Conservation (phyloP, 2,888 invertebrate genomes). For the Polylopha cassiicola region DNA sequence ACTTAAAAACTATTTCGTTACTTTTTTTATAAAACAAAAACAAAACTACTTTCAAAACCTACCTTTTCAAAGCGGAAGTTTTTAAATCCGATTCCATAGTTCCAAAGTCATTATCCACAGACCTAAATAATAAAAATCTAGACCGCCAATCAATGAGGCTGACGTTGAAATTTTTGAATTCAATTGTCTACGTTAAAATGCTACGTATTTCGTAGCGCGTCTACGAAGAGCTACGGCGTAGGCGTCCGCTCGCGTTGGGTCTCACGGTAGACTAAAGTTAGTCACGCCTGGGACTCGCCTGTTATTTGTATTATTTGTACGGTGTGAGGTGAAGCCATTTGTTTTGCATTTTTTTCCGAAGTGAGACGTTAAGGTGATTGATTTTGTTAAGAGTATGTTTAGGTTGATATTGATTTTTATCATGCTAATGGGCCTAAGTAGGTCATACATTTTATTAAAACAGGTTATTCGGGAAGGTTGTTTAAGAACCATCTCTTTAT, state of each 20-base stretch:
- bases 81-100: conserved; percentile 3
- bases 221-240: conserved; percentile 36
- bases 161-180: conserved; percentile 32
- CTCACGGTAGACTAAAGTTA: conserved; percentile 42
- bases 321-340: conserved; percentile 14
- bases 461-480: no score
- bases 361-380: conserved; percentile 17
- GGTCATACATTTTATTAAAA: no score
- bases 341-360: conserved; percentile 19
- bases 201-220: conserved; percentile 30
- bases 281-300: conserved; percentile 14
- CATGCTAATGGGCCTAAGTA: no score
- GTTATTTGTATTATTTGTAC: conserved; percentile 11
- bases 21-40: no score
- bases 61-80: no score
- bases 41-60: no score
- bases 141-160: conserved; percentile 23
- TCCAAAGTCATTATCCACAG: conserved; percentile 9
- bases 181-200: conserved; percentile 24
- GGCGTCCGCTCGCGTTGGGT: conserved; percentile 45
- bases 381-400: no score
- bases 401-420: no score
- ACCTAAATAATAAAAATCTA: conserved; percentile 6
- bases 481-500: no score
- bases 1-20: no score